Base-by-base conservation (phyloP, 1,140 invertebrate genomes). In the Acromyrmex heyeri region DNA sequence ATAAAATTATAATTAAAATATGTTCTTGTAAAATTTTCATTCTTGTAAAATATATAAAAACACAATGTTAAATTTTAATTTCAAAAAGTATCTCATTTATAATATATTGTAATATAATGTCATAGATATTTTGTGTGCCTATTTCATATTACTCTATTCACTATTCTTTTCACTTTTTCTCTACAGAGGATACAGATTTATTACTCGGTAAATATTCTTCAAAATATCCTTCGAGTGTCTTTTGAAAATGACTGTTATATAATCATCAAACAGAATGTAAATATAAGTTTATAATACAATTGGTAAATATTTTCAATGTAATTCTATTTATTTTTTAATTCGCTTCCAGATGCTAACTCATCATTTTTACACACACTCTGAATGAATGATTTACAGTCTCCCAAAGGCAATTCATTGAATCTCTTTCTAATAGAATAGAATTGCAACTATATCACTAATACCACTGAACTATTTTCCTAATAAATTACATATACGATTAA, bases 401-500 rank as follows among this genome's bases (percentile, higher is more conserved):
- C 1, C 27, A 30, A 64, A 30, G 6, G 18, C 3, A 65, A 48
- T 0, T 64, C 10, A 62, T 0, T 64, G 5, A 62, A 2, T 30
- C 27, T 14, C 24, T 12, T 38, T 18, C 3, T 6, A n/a, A 4
- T n/a, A 12, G 16, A n/a, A 50, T 6, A 16, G 6, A 77, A n/a
- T 57, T 24, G 5, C 4, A 21, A 57, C 30, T 65, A 10, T 44
- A 44, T 44, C 38, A 44, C 38, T 44, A 44, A 44, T 44, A 65
- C 48, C 44, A 27, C 18, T 55, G 21, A 81, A 83, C 64, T 77
- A 65, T 79, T 44, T 75, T 57, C 48, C 77, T 82, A 24, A 91
- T 86, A 88, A 91, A 91, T 91, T 90, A 90, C 59, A 67, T 88
- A 76, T 24, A 69, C 16, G 7, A 65, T 44, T 21, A 81, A 82